These are phyloP conservation scores for Megamerina dolium DNA, from an alignment of 2,888 invertebrate genomes.

Conservation along the genomic window DNA sequence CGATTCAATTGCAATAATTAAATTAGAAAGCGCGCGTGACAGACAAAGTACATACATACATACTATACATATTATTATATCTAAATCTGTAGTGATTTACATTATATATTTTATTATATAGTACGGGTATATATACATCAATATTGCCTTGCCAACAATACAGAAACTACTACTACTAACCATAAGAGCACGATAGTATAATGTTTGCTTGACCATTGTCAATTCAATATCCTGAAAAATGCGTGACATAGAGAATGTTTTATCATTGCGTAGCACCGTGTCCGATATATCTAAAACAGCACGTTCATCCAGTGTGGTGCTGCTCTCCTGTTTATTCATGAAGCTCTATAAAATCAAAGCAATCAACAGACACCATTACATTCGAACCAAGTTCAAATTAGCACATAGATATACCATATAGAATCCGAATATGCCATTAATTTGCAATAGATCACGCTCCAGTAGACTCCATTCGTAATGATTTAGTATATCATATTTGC, in stretches of 20 bases:
- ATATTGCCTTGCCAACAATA: too few relatives aligned
- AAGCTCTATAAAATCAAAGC: slow-evolving; percentile 20
- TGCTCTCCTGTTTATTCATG: slow-evolving; percentile 26
- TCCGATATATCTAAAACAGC: slow-evolving; percentile 62
- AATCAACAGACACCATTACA: neutral
- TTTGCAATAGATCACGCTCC: slow-evolving; percentile 56
- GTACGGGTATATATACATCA: too few relatives aligned
- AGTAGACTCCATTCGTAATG: slow-evolving; percentile 63
- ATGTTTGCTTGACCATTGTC: slow-evolving; percentile 57
- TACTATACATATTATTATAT: too few relatives aligned
- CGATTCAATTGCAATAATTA: too few relatives aligned
- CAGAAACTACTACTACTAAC: slow-evolving; percentile 49
- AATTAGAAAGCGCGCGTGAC: too few relatives aligned
- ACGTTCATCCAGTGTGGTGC: slow-evolving; percentile 50
- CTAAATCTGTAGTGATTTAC: too few relatives aligned
- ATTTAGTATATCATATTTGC: slow-evolving; percentile 40
- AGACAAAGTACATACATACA: too few relatives aligned
- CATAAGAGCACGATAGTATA: slow-evolving; percentile 62
- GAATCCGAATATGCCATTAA: slow-evolving; percentile 62
- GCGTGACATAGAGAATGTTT: slow-evolving; percentile 52
- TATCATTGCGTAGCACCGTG: slow-evolving; percentile 58
- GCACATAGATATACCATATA: slow-evolving; percentile 55
- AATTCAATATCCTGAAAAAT: slow-evolving; percentile 58
- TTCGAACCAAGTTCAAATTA: neutral
- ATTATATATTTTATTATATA: too few relatives aligned